Conservation (phyloP, 2,888 invertebrate species). For the Cyaniris semiargus region DNA sequence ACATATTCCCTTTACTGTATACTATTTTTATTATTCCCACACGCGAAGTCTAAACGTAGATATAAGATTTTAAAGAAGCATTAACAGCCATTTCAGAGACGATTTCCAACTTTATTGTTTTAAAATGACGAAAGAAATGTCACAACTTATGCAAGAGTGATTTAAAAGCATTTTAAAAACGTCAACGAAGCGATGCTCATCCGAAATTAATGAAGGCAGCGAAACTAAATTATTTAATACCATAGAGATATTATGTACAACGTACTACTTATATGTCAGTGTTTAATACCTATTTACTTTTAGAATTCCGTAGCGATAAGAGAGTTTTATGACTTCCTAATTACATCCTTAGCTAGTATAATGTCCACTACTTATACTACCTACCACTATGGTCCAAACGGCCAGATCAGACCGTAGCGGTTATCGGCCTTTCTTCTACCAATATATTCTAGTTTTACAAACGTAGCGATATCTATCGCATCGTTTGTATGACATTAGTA, state of each 20-base stretch:
- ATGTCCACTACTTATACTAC: no score
- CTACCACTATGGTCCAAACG: no score
- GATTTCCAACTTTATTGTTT: neutral
- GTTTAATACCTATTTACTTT: no score
- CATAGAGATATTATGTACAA: no score
- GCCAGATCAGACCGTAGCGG: no score
- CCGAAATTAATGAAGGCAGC: constrained; percentile 14
- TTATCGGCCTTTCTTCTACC: no score
- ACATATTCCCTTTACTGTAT: neutral
- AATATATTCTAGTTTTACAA: no score
- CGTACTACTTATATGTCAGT: no score
- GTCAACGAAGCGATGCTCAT: constrained; percentile 9
- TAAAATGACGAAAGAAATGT: constrained; percentile 2
- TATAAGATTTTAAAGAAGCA: neutral
- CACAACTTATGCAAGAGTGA: constrained; percentile 20
- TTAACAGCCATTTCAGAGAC: neutral
- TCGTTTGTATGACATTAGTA: no score
- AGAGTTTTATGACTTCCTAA: neutral
- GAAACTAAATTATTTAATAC: constrained; percentile 14
- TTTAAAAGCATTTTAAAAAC: constrained; percentile 19
- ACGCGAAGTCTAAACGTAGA: neutral
- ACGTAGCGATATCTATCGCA: no score
- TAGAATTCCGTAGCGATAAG: neutral
- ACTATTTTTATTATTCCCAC: neutral
- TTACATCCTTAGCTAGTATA: neutral